phyloP scores from a whole-genome alignment of 2,888 invertebrate genomes.

The Clivina fossor region DNA sequence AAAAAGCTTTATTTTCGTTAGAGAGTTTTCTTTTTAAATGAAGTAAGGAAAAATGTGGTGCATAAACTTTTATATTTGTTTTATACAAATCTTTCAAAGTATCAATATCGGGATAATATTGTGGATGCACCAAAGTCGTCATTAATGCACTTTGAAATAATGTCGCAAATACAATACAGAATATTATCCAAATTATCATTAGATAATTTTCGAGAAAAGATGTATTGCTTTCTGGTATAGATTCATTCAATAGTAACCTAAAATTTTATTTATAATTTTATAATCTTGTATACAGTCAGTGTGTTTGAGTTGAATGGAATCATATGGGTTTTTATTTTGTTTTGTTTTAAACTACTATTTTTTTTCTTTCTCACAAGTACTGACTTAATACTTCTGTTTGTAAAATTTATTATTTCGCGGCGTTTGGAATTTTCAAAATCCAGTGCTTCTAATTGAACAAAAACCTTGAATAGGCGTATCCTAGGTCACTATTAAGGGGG shows the following conservation, averaged over 20 bases:
- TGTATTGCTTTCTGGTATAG: conserved; percentile 7
- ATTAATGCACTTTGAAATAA: conserved; percentile 23
- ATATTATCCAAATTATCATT: conserved; percentile 20
- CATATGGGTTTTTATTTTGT: no score
- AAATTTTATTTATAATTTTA: conserved; percentile 1
- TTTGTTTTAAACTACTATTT: no score
- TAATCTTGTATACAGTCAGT: no score
- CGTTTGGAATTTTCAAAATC: no score
- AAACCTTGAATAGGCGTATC: no score
- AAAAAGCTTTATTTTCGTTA: conserved; percentile 11
- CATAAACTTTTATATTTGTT: conserved; percentile 16
- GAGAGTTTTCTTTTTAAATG: conserved; percentile 7
- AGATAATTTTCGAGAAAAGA: conserved; percentile 7
- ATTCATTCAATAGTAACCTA: conserved; percentile 24
- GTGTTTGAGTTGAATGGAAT: no score
- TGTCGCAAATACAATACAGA: conserved; percentile 24
- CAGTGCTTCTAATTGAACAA: no score
- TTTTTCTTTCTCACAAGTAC: no score
- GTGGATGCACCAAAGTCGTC: conserved; percentile 15
- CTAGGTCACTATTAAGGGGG: no score
- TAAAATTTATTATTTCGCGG: no score
- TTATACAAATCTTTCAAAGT: conserved; percentile 20
- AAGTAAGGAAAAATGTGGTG: conserved; percentile 3
- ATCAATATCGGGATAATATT: conserved; percentile 28
- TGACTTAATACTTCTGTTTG: no score